These are phyloP conservation scores for Frankliniella intonsa DNA, from an alignment of 2,888 invertebrate genomes.

Conservation along the genomic window DNA sequence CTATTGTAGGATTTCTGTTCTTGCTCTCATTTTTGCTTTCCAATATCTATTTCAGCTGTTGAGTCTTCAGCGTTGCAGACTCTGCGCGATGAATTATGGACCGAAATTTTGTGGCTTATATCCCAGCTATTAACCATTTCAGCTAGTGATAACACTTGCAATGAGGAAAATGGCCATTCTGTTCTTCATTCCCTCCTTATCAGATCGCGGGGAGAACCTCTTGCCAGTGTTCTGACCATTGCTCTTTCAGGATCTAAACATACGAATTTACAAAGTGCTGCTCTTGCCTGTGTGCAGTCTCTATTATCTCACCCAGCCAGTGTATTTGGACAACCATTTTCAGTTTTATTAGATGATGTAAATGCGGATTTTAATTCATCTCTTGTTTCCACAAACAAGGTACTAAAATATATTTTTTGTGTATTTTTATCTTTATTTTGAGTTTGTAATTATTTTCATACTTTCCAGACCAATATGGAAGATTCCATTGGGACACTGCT, in stretches of 20 bases:
- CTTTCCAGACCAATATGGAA: not conserved
- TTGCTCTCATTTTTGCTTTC: not conserved
- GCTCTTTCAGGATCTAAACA: not conserved
- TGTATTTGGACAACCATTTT: not conserved
- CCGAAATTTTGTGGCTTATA: slow-evolving; percentile 49
- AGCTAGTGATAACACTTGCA: not conserved
- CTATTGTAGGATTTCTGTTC: not conserved
- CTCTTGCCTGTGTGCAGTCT: not conserved
- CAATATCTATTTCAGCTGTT: slow-evolving; percentile 42
- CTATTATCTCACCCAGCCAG: not conserved
- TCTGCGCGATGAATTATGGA: slow-evolving; percentile 51
- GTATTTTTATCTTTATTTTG: not conserved
- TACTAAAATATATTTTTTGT: not conserved
- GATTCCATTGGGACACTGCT: not conserved
- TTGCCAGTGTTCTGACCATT: slow-evolving; percentile 13
- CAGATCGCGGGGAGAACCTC: slow-evolving; percentile 3
- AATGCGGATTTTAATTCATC: slow-evolving; percentile 3
- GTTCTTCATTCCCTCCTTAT: not conserved
- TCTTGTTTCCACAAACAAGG: not conserved
- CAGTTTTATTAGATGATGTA: not conserved
- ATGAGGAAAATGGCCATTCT: not conserved
- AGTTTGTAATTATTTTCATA: not conserved
- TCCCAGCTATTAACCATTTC: slow-evolving; percentile 45
- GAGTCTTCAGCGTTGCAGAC: slow-evolving; percentile 45
- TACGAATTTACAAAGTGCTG: not conserved